Evolutionary conservation across 2,888 invertebrate genomes (phyloP).

Genomic region (Torymus texanus): DNA sequence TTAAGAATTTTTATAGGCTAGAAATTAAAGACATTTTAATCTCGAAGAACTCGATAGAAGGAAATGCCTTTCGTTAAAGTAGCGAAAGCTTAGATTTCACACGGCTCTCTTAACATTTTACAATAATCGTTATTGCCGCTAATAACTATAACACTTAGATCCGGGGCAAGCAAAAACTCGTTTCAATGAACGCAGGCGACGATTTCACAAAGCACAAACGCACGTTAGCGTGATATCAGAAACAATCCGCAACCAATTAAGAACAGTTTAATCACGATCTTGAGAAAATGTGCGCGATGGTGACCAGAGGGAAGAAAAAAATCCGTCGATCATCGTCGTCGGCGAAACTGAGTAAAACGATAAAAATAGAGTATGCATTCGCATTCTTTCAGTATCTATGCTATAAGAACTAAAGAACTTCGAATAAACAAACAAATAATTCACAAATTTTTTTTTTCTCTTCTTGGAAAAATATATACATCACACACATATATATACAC

Average conservation of each 20-base stretch:
- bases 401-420: too few species aligned
- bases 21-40: too few species aligned
- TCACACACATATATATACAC: too few species aligned
- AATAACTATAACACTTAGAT: constrained; percentile 38
- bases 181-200: constrained; percentile 6
- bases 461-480: too few species aligned
- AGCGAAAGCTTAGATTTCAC: not conserved
- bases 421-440: constrained; percentile 9
- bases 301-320: not conserved
- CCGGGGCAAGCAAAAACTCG: not conserved
- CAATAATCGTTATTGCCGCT: constrained; percentile 28
- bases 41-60: too few species aligned
- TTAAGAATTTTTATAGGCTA: too few species aligned
- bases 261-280: constrained; percentile 3
- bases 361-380: too few species aligned
- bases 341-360: too few species aligned
- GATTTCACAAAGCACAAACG: not conserved
- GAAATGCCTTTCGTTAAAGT: too few species aligned
- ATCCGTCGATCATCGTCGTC: too few species aligned
- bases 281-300: not conserved
- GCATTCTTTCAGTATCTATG: too few species aligned
- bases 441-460: not conserved
- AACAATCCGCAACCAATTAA: constrained; percentile 18
- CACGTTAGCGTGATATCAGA: not conserved
- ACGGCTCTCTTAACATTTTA: not conserved